Percentiles rank a stretch among this genome's conserved stretches.
Conservation (phyloP, 2,797 vertebrate genomes). For the Synaphobranchus kaupii region DNA sequence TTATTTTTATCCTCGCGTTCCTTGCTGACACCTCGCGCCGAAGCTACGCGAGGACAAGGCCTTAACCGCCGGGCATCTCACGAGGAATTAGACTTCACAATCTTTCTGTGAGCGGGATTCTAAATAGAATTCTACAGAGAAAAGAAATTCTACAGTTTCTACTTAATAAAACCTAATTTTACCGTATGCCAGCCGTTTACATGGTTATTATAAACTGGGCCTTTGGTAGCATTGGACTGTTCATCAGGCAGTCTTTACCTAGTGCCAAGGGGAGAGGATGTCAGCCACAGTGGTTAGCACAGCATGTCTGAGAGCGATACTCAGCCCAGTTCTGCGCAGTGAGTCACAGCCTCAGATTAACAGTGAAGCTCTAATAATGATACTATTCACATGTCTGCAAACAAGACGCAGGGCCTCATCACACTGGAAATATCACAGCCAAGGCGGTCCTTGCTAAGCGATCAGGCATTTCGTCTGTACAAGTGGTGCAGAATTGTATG, state of each 20-base stretch:
- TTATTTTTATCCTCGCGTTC: constrained; percentile 56
- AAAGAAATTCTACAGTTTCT: not conserved
- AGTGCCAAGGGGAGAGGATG: not conserved
- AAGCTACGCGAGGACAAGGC: not conserved
- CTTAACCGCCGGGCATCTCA: not conserved
- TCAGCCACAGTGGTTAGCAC: not conserved
- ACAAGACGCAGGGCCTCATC: not conserved
- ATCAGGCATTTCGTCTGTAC: not conserved
- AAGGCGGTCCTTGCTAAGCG: not conserved
- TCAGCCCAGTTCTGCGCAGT: not conserved
- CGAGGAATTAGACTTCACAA: not conserved
- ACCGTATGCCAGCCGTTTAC: not conserved
- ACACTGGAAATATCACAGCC: not conserved
- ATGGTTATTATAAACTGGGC: not conserved
- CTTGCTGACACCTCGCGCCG: not conserved
- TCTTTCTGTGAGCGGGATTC: not conserved
- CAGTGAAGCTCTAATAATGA: not conserved
- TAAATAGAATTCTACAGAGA: not conserved
- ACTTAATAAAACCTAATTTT: not conserved
- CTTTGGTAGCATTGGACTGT: not conserved
- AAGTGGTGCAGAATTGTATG: not conserved
- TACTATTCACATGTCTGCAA: not conserved
- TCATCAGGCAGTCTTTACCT: not conserved
- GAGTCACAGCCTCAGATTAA: not conserved
- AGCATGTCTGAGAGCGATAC: not conserved